phyloP scores from a whole-genome alignment of 2,797 vertebrate species.

The Tapera naevia region DNA sequence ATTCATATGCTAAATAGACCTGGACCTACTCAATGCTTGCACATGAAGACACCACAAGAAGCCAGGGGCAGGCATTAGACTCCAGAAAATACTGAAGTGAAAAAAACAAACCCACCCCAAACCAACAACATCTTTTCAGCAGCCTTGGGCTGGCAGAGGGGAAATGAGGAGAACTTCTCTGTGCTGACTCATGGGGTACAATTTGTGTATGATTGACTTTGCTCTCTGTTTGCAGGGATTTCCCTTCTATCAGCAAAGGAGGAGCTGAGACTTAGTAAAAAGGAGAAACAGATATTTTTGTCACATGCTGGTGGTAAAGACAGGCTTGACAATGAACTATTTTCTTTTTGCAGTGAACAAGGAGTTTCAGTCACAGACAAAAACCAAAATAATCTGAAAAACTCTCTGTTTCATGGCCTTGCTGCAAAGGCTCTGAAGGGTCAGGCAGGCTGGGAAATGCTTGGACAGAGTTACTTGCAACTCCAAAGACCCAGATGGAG shows the following conservation, averaged over 20 bases:
- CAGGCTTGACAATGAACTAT: conserved; percentile 3
- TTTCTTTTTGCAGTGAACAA: conserved; percentile 17
- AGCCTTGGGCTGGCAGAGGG: not conserved
- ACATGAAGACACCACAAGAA: not conserved
- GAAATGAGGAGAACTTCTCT: not conserved
- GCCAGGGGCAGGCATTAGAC: not conserved
- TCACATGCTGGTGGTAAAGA: not conserved
- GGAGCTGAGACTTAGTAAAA: not conserved
- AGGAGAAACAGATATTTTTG: conserved; percentile 17
- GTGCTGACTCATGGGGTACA: not conserved
- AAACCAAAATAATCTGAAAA: not conserved
- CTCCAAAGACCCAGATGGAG: not conserved
- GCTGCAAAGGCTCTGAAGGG: not conserved
- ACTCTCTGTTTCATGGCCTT: not conserved
- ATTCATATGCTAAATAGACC: not conserved
- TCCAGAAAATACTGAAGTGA: not conserved
- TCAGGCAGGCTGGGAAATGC: not conserved
- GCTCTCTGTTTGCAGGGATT: conserved; percentile 8
- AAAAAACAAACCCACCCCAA: not conserved
- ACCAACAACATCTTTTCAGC: not conserved
- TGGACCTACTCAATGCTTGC: not conserved
- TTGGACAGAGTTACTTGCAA: not conserved
- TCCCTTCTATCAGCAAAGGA: not conserved
- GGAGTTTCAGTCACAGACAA: conserved; percentile 2
- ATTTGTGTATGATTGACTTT: not conserved